Evolutionary conservation across 35 echinoderm and acorn worm genomes (phyloP), one percentile per base, ranked within the genome.

Genomic region (Stichopus chloronotus): DNA sequence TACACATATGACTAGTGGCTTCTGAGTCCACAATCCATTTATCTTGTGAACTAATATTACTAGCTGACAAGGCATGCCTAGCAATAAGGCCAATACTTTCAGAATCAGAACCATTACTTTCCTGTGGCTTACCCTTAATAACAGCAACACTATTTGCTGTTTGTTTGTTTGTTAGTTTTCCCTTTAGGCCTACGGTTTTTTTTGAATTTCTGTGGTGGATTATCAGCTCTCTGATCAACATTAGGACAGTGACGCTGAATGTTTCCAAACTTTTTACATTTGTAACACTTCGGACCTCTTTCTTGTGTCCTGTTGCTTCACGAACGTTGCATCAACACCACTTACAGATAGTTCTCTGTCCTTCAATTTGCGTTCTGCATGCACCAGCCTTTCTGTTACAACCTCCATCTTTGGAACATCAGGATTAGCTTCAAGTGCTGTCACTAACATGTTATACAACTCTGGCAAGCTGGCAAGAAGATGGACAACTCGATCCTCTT

Each of bases 401-500:
- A 63, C 6, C 8, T 87, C 84, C 56, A 87, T n/a, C 25, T 87
- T 9, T 30, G 53, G 84, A 57, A 87, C 53, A 59, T 59, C 55
- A 12, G 43, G 84, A 25, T 87, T 57, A 17, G 55, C 55, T 17
- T 87, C 54, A 25, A 87, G 84, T 58, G 84, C 84, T 17, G 55
- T 87, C 14, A 63, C 10, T 23, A 87, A 63, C 84, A 87, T 58
- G 56, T 87, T 13, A 63, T 59, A 87, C 4, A 12, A 58, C 17
- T 87, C 84, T 7, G 84, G 84, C 17, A 87, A 56, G 58, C 56
- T 87, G 59, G 56, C 84, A 19, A 56, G 59, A 19, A 59, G 6
- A 56, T 87, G 55, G 25, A 87, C 54, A 58, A 87, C 84, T 5
- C 84, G 6, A 87, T 87, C 84, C n/a, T 87, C 56, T 63, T 87